These are phyloP conservation scores for Babylonia areolata DNA, from an alignment of 1,140 invertebrate species.

Conservation along the genomic window DNA sequence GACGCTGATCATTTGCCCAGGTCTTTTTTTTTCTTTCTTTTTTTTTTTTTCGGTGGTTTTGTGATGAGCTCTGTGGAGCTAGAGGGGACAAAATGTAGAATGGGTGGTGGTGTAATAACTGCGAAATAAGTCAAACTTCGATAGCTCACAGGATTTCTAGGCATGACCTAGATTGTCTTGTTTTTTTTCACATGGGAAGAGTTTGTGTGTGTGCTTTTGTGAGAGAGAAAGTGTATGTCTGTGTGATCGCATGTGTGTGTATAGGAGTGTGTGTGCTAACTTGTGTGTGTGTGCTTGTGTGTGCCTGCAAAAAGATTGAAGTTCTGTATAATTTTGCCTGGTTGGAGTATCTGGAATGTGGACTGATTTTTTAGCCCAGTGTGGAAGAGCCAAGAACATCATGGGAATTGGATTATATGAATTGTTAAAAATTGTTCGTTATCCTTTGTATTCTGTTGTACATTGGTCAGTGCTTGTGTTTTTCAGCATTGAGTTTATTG, in stretches of 20 bases:
- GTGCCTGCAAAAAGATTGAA: not conserved
- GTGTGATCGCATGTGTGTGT: not conserved
- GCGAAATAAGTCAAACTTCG: not conserved
- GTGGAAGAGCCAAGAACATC: not conserved
- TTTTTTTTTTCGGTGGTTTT: too few species aligned
- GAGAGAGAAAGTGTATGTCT: not conserved
- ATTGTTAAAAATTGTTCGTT: not conserved
- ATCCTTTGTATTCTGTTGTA: not conserved
- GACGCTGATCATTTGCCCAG: not conserved
- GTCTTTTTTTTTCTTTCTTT: too few species aligned
- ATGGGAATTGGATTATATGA: not conserved
- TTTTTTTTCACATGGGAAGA: not conserved
- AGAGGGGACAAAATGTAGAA: too few species aligned
- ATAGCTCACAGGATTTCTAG: not conserved
- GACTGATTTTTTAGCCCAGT: not conserved
- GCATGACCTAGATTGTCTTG: too few species aligned
- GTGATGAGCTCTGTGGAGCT: not conserved
- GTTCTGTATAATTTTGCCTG: not conserved
- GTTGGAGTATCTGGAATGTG: not conserved
- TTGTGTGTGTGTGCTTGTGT: not conserved
- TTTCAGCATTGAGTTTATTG: conserved; percentile 3
- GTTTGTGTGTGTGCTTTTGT: not conserved
- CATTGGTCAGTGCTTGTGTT: not conserved
- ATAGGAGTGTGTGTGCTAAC: not conserved
- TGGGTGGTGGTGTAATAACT: not conserved